Evolutionary conservation across 2,888 invertebrate species (phyloP), one percentile per base, ranked within the genome.

Genomic region (Pseudolycoriella hygida): DNA sequence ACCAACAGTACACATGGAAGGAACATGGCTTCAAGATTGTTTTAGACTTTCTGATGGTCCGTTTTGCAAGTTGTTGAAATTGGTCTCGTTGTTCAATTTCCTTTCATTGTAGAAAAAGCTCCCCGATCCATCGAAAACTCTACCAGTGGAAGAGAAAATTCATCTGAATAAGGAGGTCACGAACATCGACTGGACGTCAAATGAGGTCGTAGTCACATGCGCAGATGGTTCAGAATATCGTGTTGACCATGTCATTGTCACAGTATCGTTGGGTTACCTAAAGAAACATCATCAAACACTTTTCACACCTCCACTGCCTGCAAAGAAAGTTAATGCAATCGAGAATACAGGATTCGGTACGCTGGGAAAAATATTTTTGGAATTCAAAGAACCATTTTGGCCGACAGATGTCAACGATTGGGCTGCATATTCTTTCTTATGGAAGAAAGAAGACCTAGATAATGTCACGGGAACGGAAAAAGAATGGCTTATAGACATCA

Each of bases 241-340:
- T n/a, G 73, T 74, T 1, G 74, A 77, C 56, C 73, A 76, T 57
- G 71, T 76, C 12, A 70, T 79, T 47, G 56, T 72, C 17, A 77
- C 77, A 0, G 61, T 68, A 0, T 72, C 77, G 0, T 57, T 78
- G 41, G 77, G 77, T 0, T 72, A 73, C 8, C 62, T 78, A 14
- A 76, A 77, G 55, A 67, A 66, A 17, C n/a, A 51, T 2, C 46
- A 62, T 31, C 45, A 55, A 14, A 53, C 56, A 5, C 40, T 70
- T 2, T 76, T 76, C 43, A 56, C 59, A 19, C 76, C 76, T 0
- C 52, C 57, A 15, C 53, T 76, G 19, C 67, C 73, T 1, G 53
- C 58, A 3, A 52, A 55, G 10, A 75, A 75, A 53, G 54, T 64
- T 11, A 59, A 62, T 2, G 67, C 69, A 1, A 72, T 75, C 11